Conservation (phyloP, 1,140 invertebrate species). For the Argopecten irradians region DNA sequence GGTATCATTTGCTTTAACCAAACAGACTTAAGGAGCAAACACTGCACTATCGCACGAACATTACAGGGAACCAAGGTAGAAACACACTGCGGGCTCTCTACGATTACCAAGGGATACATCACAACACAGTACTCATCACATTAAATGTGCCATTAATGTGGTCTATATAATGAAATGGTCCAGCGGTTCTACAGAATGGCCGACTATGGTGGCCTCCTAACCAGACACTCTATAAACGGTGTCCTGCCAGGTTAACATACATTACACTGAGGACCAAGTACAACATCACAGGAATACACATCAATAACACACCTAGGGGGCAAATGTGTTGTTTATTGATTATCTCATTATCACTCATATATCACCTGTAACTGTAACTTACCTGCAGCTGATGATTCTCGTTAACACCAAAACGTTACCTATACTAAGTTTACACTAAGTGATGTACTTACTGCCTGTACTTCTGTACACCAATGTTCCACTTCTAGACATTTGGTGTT, state of each 20-base stretch:
- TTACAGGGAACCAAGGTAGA: too few species aligned
- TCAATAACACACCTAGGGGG: neutral
- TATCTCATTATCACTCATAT: neutral
- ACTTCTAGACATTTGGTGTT: neutral
- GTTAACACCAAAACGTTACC: neutral
- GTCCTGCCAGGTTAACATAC: neutral
- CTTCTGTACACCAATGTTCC: neutral
- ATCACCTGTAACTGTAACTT: neutral
- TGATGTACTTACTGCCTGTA: neutral
- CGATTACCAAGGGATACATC: too few species aligned
- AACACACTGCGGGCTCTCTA: too few species aligned
- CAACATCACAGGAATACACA: neutral
- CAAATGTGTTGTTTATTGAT: neutral
- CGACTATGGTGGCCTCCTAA: neutral
- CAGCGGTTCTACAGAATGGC: neutral
- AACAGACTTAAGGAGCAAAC: too few species aligned
- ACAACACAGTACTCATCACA: neutral
- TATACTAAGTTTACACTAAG: too few species aligned
- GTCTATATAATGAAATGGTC: neutral
- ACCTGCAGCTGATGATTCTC: neutral
- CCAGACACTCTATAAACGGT: neutral
- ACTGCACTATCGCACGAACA: too few species aligned
- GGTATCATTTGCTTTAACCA: too few species aligned
- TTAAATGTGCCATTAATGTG: neutral
- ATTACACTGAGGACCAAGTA: neutral